Evolutionary conservation across 2,888 invertebrate genomes (phyloP), one percentile per base, ranked within the genome.

Genomic region (Chaitophorus viminalis): DNA sequence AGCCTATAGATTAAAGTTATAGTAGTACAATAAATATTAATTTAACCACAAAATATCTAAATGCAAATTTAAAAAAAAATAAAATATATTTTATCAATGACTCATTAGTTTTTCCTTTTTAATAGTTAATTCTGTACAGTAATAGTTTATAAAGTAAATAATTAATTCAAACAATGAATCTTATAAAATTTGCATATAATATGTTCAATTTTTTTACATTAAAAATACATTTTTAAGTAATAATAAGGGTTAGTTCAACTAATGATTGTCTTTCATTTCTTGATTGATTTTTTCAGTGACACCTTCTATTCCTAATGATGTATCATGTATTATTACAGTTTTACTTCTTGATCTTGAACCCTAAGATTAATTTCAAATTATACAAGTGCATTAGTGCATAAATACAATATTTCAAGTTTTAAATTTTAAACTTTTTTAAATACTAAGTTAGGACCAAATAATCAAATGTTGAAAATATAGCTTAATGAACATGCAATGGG

Each of bases 271-370:
- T 31, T 76, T 65, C 5, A 84, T 84, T 84, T 76, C 84, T 84
- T 84, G 46, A 17, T 84, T 84, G 65, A 84, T 65, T 76, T 84
- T 84, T 39, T 84, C 84, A 76, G 84, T 76, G 31, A 84, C 31
- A 31, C 65, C 65, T 76, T 76, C 76, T 84, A 84, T 33, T 25
- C 76, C 31, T 76, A 84, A 76, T 84, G 84, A 84, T 18, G 84
- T 84, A 60, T 60, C 36, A 33, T 76, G 84, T 9, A 94, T 91
- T 76, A 92, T 90, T 52, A 94, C 91, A 1, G 92, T 91, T 91
- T 94, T 94, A 85, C 93, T 93, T 54, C 94, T 92, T 77, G 93
- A 94, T 89, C 93, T 93, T 1, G 93, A 93, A 21, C 94, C 94
- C 91, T 93, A 91, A 82, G 90, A 54, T 72, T 11, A 14, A 46